These are phyloP conservation scores for Rhopalosiphum padi DNA, from an alignment of 1,140 invertebrate genomes.

Conservation along the genomic window DNA sequence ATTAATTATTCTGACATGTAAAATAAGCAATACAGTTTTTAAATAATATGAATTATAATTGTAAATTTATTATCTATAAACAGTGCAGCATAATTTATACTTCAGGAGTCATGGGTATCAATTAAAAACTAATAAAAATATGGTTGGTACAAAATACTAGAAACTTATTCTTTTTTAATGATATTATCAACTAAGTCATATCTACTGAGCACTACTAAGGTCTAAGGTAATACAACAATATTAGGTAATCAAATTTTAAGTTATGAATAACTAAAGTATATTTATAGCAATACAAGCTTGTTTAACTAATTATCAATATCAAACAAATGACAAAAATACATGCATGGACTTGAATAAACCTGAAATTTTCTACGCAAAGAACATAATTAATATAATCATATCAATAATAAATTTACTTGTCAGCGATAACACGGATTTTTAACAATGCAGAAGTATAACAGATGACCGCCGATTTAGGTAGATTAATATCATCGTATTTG, in stretches of 20 bases:
- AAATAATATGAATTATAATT: background rate
- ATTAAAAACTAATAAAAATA: background rate
- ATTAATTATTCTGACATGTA: background rate
- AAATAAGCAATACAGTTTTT: background rate
- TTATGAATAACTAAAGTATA: conserved; percentile 17
- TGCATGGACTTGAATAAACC: background rate
- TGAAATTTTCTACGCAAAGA: background rate
- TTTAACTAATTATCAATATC: background rate
- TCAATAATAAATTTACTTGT: conserved; percentile 72
- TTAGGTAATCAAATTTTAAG: background rate
- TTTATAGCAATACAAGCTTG: conserved; percentile 13
- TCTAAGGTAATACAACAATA: background rate
- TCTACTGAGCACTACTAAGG: background rate
- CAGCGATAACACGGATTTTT: conserved; percentile 90
- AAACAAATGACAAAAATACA: background rate
- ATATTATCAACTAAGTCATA: background rate
- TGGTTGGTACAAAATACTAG: background rate
- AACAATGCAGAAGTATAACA: conserved; percentile 95
- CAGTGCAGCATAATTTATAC: background rate
- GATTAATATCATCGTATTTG: conserved; percentile 94
- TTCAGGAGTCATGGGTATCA: background rate
- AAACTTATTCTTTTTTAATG: background rate
- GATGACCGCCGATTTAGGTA: conserved; percentile 96
- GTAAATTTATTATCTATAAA: background rate
- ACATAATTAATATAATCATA: conserved; percentile 10